Percentiles rank a stretch among this genome's conserved stretches.
These are phyloP conservation scores for Caenorhabditis parvicauda DNA, from an alignment of 2,888 invertebrate genomes.

Conservation along the genomic window DNA sequence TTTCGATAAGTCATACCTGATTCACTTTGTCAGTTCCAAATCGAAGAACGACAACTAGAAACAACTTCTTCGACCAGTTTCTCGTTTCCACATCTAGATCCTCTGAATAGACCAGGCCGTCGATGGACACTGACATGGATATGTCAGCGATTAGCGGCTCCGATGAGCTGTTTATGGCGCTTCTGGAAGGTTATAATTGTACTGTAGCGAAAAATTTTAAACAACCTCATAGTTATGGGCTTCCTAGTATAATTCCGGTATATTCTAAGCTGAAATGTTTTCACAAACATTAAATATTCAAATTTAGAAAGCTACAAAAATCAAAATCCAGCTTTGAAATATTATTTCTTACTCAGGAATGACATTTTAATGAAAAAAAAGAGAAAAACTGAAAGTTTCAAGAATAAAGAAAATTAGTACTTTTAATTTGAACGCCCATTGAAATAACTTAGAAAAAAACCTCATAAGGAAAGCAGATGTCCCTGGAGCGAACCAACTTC, in stretches of 20 bases:
- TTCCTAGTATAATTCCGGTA: not conserved
- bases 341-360: too few species aligned
- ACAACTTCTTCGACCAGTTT: conserved; percentile 47
- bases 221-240: too few species aligned
- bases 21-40: conserved; percentile 49
- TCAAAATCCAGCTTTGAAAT: too few species aligned
- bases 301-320: too few species aligned
- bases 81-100: conserved; percentile 36
- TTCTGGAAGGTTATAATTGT: conserved; percentile 24
- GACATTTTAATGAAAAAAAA: too few species aligned
- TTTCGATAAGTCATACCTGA: conserved; percentile 26
- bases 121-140: conserved; percentile 34
- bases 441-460: conserved; percentile 5
- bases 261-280: not conserved
- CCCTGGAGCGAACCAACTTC: conserved; percentile 51
- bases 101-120: conserved; percentile 35
- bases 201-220: not conserved
- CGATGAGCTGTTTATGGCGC: conserved; percentile 31
- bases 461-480: conserved; percentile 41
- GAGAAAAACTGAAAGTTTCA: too few species aligned
- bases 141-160: conserved; percentile 34
- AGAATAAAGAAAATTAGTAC: too few species aligned
- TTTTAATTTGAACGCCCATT: too few species aligned
- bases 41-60: conserved; percentile 44
- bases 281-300: not conserved